A percentile compares a stretch with the other conserved stretches of the same genome.
phyloP scores from a whole-genome alignment of 2,888 invertebrate genomes.

The Meghimatium bilineatum region DNA sequence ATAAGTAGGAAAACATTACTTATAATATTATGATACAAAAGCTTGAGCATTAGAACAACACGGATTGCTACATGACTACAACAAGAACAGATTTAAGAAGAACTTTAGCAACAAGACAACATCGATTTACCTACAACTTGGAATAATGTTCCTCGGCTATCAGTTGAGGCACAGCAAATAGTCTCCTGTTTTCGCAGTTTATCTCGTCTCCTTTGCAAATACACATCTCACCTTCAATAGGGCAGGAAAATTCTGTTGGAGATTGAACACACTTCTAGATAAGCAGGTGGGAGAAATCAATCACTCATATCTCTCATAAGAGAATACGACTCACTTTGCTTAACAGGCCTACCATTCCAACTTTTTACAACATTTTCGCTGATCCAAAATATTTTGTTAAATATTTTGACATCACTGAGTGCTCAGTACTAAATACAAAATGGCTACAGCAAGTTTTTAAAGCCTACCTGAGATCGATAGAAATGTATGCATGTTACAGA shows the following conservation, averaged over 20 bases:
- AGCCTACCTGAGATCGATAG: too few species aligned
- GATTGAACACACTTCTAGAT: not conserved
- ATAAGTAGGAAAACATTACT: too few species aligned
- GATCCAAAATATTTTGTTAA: too few species aligned
- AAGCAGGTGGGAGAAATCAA: not conserved
- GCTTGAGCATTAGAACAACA: not conserved
- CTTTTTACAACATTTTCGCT: too few species aligned
- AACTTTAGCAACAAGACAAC: slow-evolving; percentile 19
- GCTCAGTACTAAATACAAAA: too few species aligned
- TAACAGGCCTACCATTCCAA: too few species aligned
- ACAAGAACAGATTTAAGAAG: not conserved
- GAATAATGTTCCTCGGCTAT: slow-evolving; percentile 53
- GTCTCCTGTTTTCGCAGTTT: slow-evolving; percentile 76
- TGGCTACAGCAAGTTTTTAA: too few species aligned
- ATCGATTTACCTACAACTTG: slow-evolving; percentile 62
- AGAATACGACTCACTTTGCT: too few species aligned
- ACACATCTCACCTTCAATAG: slow-evolving; percentile 73
- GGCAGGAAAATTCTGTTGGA: slow-evolving; percentile 76
- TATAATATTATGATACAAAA: too few species aligned
- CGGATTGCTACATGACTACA: not conserved
- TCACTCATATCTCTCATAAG: too few species aligned
- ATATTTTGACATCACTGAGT: too few species aligned
- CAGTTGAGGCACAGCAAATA: slow-evolving; percentile 66
- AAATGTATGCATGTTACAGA: too few species aligned
- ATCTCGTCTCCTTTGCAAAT: slow-evolving; percentile 77